phyloP scores from a whole-genome alignment of 2,888 invertebrate genomes.

The Anarsia innoxiella region DNA sequence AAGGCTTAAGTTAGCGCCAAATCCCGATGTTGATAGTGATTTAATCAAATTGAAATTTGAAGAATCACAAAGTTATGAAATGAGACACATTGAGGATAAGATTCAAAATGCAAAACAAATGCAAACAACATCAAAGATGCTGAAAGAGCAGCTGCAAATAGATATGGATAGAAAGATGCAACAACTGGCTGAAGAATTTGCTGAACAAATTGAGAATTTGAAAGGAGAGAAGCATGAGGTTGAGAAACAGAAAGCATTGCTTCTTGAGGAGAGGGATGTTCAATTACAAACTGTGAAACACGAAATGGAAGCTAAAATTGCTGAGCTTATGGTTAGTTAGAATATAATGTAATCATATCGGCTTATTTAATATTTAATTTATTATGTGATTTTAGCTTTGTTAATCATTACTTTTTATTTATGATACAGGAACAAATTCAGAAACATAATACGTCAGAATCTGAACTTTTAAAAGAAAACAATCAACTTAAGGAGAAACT shows the following conservation, averaged over 20 bases:
- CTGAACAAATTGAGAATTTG: constrained; percentile 59
- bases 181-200: constrained; percentile 54
- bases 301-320: constrained; percentile 54
- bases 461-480: constrained; percentile 63
- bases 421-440: constrained; percentile 57
- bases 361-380: too few species aligned
- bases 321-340: constrained; percentile 46
- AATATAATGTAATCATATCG: too few species aligned
- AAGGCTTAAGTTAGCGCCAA: constrained; percentile 42
- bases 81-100: constrained; percentile 58
- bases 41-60: constrained; percentile 56
- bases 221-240: constrained; percentile 65
- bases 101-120: constrained; percentile 55
- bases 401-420: too few species aligned
- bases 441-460: constrained; percentile 53
- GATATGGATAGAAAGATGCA: constrained; percentile 64
- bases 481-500: constrained; percentile 59
- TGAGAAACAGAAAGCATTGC: constrained; percentile 52
- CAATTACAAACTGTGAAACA: constrained; percentile 41
- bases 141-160: constrained; percentile 57
- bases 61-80: constrained; percentile 55
- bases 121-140: constrained; percentile 47
- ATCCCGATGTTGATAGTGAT: constrained; percentile 19
- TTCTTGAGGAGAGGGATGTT: constrained; percentile 60
- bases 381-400: too few species aligned